Evolutionary conservation across 2,113 vertebrate species (phyloP).

Genomic region (Malaclemys terrapin): DNA sequence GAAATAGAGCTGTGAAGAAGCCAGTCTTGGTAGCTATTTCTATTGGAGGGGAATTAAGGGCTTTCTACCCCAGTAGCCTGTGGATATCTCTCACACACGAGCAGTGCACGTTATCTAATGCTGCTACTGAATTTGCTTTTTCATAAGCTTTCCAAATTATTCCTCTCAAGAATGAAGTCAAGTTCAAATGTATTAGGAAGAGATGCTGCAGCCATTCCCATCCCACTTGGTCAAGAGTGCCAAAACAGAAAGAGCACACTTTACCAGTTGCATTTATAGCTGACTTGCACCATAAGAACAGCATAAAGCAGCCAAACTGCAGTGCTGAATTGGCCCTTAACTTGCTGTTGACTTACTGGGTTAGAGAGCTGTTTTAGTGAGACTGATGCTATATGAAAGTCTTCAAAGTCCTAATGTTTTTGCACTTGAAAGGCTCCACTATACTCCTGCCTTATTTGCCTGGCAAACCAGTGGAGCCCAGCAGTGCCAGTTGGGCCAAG

Average conservation of each 20-base stretch:
- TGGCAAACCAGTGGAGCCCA: rapidly evolving
- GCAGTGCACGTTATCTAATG: neutral
- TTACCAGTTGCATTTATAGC: too few relatives aligned
- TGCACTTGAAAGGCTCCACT: neutral
- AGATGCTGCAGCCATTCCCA: neutral
- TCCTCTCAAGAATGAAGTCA: neutral
- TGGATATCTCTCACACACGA: too few relatives aligned
- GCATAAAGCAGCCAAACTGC: neutral
- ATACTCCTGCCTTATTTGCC: neutral
- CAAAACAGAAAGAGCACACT: neutral
- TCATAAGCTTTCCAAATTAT: neutral
- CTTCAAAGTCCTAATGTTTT: rapidly evolving
- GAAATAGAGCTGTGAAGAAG: too few relatives aligned
- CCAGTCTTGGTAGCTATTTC: too few relatives aligned
- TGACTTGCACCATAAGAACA: neutral
- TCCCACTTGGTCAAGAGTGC: neutral
- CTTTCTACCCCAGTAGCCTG: too few relatives aligned
- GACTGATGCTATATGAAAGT: neutral
- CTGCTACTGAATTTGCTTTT: neutral
- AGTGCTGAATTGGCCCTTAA: neutral
- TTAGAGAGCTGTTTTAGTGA: neutral
- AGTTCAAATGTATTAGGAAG: neutral
- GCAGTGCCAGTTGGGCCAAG: neutral
- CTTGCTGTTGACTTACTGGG: neutral
- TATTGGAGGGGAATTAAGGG: too few relatives aligned